Base-by-base conservation (phyloP, 2,888 invertebrate genomes). In the Watsonalla binaria region DNA sequence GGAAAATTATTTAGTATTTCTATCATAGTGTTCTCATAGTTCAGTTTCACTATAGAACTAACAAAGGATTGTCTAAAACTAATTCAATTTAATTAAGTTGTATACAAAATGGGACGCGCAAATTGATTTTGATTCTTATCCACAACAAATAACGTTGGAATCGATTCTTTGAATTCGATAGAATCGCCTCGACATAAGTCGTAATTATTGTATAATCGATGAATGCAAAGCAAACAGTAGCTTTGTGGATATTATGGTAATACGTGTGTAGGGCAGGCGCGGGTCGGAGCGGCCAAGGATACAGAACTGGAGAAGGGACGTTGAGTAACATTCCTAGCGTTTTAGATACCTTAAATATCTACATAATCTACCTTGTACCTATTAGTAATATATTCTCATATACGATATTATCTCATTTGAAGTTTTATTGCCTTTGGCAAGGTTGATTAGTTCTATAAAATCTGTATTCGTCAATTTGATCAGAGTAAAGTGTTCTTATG, bases 261-360 rank as follows among this genome's bases (percentile, higher is more conserved):
- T 76, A 66, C 57, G 53, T 64, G 56, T 66, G 70, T 62, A 71
- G 74, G 68, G 69, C 63, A 72, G 62, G 65, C 58, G 59, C 62
- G 62, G 61, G 68, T 65, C 66, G 72, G 63, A 64, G 63, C 64
- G 76, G 75, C 70, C 76, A 76, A 76, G 78, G 78, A 74, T 74
- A 75, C 63, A 56, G 66, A 56, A 42, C 11, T 65, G 65, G 76
- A 77, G 76, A 76, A 76, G 78, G 76, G 76, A 70, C 76, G 68
- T 74, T 74, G 70, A 68, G 69, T 68, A 72, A 74, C 72, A 76
- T 74, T 76, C 74, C 72, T 61, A 58, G 55, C 63, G 55, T 65
- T 70, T 70, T 69, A 58, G 60, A 11, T 42, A 42, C 11, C 42
- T 42, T 11, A 5, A 42, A 42, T 42, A 8, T 42, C 11, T 42